A percentile compares a stretch with the other conserved stretches of the same genome.
These are phyloP conservation scores for Mesorhabditis spiculigera DNA, from an alignment of 2,888 invertebrate genomes.

Conservation along the genomic window DNA sequence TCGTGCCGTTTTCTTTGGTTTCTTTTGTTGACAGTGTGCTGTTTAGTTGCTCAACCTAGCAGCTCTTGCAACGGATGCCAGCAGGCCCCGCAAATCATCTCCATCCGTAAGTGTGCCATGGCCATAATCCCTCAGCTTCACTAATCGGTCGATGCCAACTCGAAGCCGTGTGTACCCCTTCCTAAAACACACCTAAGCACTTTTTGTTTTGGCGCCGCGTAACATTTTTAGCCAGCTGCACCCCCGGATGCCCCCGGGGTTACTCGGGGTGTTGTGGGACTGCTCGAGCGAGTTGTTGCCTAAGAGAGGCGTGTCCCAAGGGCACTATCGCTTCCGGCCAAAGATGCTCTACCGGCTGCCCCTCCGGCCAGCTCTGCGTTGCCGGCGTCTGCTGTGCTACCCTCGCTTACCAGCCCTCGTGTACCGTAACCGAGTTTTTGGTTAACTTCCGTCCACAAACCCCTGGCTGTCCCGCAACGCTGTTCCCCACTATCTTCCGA, in stretches of 20 bases:
- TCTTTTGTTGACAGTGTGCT: not conserved
- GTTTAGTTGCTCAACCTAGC: constrained; percentile 21
- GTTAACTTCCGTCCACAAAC: constrained; percentile 5
- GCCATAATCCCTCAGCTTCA: too few species aligned
- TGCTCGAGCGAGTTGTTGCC: constrained; percentile 15
- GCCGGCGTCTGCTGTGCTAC: constrained; percentile 23
- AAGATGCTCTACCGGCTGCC: not conserved
- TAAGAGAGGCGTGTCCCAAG: constrained; percentile 10
- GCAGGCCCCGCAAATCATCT: constrained; percentile 32
- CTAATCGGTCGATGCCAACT: too few species aligned
- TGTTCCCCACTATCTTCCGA: too few species aligned
- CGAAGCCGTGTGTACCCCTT: too few species aligned
- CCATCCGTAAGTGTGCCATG: constrained; percentile 34
- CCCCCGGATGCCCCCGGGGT: constrained; percentile 21
- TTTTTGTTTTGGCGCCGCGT: too few species aligned
- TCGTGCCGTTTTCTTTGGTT: too few species aligned
- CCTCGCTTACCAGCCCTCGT: constrained; percentile 9
- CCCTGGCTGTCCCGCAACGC: constrained; percentile 1
- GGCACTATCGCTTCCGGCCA: constrained; percentile 12
- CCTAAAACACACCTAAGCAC: too few species aligned
- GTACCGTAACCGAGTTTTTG: constrained; percentile 10
- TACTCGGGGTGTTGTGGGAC: constrained; percentile 22
- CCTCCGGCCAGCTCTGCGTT: constrained; percentile 15
- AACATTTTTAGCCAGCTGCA: constrained; percentile 6
- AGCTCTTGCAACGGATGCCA: constrained; percentile 39